A percentile compares a stretch with the other conserved stretches of the same genome.
Conservation (phyloP, 2,113 vertebrate species). For the Dolichallabes microphthalmus region DNA sequence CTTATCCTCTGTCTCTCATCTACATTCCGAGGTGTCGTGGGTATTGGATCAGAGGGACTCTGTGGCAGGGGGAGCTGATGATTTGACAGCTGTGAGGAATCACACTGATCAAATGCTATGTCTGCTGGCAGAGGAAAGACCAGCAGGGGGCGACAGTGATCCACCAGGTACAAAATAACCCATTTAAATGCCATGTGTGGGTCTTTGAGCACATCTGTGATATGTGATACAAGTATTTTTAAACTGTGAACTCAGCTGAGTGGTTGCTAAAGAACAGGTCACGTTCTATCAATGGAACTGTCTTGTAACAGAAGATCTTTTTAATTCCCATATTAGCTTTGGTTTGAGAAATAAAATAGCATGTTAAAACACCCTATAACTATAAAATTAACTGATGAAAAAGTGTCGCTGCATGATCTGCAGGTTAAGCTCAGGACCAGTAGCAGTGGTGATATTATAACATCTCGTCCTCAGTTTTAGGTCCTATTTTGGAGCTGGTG, state of each 20-base stretch:
- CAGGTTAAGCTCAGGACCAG: neutral
- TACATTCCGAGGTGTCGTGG: slow-evolving; percentile 76
- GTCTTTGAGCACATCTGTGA: neutral
- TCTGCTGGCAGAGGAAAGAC: slow-evolving; percentile 86
- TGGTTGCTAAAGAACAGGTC: neutral
- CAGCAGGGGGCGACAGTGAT: slow-evolving; percentile 61
- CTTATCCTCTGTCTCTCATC: neutral
- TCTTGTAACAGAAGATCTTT: neutral
- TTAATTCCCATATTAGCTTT: neutral
- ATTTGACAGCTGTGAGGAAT: slow-evolving; percentile 89
- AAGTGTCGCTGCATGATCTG: neutral
- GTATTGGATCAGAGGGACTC: slow-evolving; percentile 82
- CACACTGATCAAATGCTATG: slow-evolving; percentile 95
- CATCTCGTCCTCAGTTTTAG: slow-evolving; percentile 56
- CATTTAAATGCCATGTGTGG: slow-evolving; percentile 1
- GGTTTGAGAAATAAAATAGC: neutral
- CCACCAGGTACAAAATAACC: slow-evolving; percentile 31
- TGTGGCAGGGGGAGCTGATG: slow-evolving; percentile 76
- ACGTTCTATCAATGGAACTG: neutral
- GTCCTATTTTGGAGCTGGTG: slow-evolving; percentile 88
- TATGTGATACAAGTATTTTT: neutral
- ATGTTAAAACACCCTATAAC: neutral
- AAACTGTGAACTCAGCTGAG: neutral
- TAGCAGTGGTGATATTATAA: neutral
- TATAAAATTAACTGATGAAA: neutral